These are phyloP conservation scores for Hippopotamyrus pictus DNA, from an alignment of 2,797 vertebrate genomes.

Conservation along the genomic window DNA sequence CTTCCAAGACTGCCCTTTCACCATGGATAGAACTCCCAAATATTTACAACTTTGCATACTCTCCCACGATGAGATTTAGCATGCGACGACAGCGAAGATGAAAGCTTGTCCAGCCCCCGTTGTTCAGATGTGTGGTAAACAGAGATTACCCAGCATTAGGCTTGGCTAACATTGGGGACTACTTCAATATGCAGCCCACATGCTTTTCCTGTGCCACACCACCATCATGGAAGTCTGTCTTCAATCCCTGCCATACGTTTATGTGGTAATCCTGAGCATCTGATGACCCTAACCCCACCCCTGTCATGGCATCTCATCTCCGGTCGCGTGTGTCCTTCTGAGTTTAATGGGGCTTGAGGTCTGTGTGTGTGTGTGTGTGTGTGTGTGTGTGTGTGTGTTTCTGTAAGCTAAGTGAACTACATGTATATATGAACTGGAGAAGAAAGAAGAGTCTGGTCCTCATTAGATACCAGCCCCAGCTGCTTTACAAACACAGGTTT, in stretches of 20 bases:
- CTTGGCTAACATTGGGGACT: background rate
- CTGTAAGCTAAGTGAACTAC: background rate
- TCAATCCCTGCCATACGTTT: background rate
- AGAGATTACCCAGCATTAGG: background rate
- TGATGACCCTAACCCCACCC: background rate
- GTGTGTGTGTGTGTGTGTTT: background rate
- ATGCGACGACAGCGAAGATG: background rate
- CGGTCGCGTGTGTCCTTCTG: background rate
- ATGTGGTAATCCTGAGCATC: background rate
- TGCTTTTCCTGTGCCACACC: background rate
- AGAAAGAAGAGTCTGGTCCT: background rate
- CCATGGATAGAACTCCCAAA: constrained; percentile 8
- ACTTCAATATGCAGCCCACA: constrained; percentile 12
- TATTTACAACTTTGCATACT: background rate
- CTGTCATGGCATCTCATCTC: background rate
- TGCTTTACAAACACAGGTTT: background rate
- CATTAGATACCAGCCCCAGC: background rate
- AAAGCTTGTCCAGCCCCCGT: background rate
- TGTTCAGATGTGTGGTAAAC: background rate
- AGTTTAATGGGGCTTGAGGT: background rate
- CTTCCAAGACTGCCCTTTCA: background rate
- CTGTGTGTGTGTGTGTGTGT: background rate
- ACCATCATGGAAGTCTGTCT: background rate
- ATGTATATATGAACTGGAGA: background rate
- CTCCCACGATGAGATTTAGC: background rate